A percentile compares a stretch with the other conserved stretches of the same genome.
Conservation (phyloP, 2,888 invertebrate species). For the Choristoneura rosaceana region DNA sequence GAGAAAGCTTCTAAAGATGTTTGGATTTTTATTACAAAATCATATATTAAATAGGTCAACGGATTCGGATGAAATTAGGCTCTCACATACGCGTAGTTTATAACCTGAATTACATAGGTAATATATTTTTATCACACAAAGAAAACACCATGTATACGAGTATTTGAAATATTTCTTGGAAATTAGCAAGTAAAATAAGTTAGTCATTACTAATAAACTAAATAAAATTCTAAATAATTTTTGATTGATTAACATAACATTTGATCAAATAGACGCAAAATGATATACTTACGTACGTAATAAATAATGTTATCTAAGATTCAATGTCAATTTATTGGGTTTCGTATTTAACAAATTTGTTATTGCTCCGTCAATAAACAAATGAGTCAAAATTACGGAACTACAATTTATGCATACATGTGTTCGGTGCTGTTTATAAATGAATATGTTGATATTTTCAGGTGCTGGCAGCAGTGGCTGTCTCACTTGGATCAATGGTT, state of each 20-base stretch:
- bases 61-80: no score
- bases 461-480: constrained; percentile 94
- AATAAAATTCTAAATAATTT: neutral
- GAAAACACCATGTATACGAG: neutral
- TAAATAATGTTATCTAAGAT: neutral
- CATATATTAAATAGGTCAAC: no score
- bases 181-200: neutral
- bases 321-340: neutral
- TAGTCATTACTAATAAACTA: neutral
- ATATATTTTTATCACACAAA: no score
- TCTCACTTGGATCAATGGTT: constrained; percentile 94
- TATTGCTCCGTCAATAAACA: no score
- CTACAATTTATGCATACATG: neutral
- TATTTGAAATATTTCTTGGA: neutral
- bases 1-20: no score
- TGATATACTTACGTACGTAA: neutral
- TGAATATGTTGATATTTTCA: constrained; percentile 72
- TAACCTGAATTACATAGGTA: no score
- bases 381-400: constrained; percentile 1
- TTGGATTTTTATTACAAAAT: no score
- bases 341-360: neutral
- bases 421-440: neutral
- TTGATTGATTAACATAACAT: neutral
- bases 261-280: neutral
- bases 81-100: no score